Evolutionary conservation across 1,140 invertebrate genomes (phyloP).

Genomic region (Drosophila sechellia): DNA sequence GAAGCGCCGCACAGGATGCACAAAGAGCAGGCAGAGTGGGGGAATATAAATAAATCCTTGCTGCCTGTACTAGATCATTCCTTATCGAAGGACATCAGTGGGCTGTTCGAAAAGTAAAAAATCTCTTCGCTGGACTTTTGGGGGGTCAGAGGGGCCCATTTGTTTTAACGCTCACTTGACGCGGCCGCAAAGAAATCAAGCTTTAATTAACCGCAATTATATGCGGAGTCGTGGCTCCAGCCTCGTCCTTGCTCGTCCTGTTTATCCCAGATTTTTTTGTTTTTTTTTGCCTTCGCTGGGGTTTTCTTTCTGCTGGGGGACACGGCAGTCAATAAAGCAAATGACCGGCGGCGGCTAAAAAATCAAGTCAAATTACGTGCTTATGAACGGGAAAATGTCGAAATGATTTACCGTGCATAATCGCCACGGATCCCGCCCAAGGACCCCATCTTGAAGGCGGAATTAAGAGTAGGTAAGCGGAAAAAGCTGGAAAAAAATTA

Average conservation of each 20-base stretch:
- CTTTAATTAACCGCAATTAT: conserved; percentile 84
- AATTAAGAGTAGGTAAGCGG: conserved; percentile 21
- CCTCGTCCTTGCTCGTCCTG: not conserved
- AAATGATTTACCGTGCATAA: conserved; percentile 84
- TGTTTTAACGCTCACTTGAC: conserved; percentile 47
- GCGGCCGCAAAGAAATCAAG: conserved; percentile 65
- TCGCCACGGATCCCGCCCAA: conserved; percentile 59
- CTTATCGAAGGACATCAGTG: conserved; percentile 34
- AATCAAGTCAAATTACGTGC: conserved; percentile 84
- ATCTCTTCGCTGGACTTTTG: not conserved
- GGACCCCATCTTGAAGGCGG: conserved; percentile 40
- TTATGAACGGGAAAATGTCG: conserved; percentile 83
- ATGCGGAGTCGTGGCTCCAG: conserved; percentile 64
- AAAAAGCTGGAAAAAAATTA: conserved; percentile 57
- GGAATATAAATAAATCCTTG: conserved; percentile 12
- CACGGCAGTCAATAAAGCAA: conserved; percentile 72
- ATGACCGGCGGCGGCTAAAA: conserved; percentile 54
- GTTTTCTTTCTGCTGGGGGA: conserved; percentile 1
- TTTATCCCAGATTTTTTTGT: not conserved
- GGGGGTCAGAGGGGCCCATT: conserved; percentile 25
- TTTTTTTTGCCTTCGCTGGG: too few relatives aligned
- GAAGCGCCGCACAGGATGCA: conserved; percentile 9
- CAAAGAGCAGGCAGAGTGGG: not conserved
- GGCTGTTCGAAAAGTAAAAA: not conserved
- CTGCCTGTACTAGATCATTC: conserved; percentile 27